Conservation (phyloP, 2,888 invertebrate species). For the Platypus cylindrus region DNA sequence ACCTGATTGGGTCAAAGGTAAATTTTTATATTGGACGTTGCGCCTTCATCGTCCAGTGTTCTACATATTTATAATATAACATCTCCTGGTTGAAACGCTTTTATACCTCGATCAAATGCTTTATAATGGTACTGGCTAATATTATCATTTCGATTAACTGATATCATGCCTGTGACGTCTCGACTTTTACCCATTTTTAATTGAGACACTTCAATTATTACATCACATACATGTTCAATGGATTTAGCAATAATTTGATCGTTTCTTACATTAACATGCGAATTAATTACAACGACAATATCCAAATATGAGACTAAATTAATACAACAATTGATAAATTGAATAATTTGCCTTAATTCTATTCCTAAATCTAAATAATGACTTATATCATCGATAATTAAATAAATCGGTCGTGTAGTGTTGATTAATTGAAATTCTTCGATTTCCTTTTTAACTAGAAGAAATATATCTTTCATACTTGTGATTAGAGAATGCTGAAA, state of each 20-base stretch:
- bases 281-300: conserved; percentile 44
- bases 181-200: conserved; percentile 60
- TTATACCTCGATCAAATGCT: conserved; percentile 60
- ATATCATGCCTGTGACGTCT: conserved; percentile 58
- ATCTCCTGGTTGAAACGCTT: conserved; percentile 57
- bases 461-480: too few species aligned
- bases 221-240: conserved; percentile 49
- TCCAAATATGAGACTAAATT: conserved; percentile 30
- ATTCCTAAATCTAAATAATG: conserved; percentile 55
- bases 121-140: conserved; percentile 49
- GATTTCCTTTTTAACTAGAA: conserved; percentile 29
- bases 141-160: conserved; percentile 40
- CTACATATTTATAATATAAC: conserved; percentile 27
- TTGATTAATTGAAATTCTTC: conserved; percentile 13
- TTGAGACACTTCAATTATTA: conserved; percentile 49
- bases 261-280: conserved; percentile 43
- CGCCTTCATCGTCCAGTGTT: too few species aligned
- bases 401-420: conserved; percentile 23
- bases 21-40: too few species aligned
- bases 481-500: conserved; percentile 1
- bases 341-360: conserved; percentile 39
- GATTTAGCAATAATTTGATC: conserved; percentile 46
- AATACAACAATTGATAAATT: conserved; percentile 39
- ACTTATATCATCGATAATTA: conserved; percentile 61
- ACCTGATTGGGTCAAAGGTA: too few species aligned